A percentile compares a stretch with the other conserved stretches of the same genome.
Conservation (phyloP, 1,140 invertebrate species). For the Melanaphis sacchari region DNA sequence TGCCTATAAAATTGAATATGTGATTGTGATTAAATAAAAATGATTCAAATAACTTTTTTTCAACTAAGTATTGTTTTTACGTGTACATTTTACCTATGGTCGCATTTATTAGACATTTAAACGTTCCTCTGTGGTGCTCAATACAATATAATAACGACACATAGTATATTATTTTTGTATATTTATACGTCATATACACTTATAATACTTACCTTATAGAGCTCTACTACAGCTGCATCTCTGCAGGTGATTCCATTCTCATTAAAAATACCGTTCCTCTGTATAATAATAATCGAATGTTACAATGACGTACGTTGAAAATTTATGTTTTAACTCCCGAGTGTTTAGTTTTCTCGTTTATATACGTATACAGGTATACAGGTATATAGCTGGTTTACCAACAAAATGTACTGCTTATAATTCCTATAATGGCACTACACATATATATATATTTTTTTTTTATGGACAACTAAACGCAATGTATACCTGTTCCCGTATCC, state of each 20-base stretch:
- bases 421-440: not conserved
- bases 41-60: slow-evolving; percentile 31
- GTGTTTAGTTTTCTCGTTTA: not conserved
- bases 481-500: not conserved
- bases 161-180: not conserved
- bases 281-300: not conserved
- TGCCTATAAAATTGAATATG: slow-evolving; percentile 23
- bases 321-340: not conserved
- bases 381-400: not conserved
- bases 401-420: not conserved
- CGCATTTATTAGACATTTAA: not conserved
- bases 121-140: not conserved
- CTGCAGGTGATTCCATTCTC: not conserved
- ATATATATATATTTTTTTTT: not conserved
- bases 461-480: not conserved
- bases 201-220: not conserved
- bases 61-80: not conserved
- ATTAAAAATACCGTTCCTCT: not conserved
- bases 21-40: slow-evolving; percentile 52
- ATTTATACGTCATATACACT: not conserved
- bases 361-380: not conserved
- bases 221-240: not conserved
- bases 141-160: no score
- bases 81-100: not conserved
- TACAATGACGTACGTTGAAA: not conserved